Conservation (phyloP, 2,113 vertebrate genomes). For the Solea senegalensis region DNA sequence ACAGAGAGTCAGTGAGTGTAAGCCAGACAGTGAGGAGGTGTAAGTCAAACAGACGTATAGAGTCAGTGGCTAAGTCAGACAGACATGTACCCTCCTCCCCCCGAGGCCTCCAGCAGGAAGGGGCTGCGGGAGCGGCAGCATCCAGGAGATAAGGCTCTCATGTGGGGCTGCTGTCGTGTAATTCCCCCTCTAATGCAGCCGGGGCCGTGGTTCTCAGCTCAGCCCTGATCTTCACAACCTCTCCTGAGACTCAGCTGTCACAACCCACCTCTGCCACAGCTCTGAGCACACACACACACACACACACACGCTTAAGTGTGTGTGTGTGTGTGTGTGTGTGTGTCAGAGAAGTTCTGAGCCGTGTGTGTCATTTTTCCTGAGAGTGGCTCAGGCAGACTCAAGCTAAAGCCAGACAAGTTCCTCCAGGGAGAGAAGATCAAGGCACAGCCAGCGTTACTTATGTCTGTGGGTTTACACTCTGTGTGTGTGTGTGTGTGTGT, state of each 20-base stretch:
- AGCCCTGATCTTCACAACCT: slow-evolving; percentile 79
- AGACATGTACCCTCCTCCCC: slow-evolving; percentile 59
- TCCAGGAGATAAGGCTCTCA: slow-evolving; percentile 81
- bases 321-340: slow-evolving; percentile 10
- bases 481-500: slow-evolving; percentile 28
- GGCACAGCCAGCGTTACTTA: slow-evolving; percentile 53
- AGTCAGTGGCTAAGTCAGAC: slow-evolving; percentile 51
- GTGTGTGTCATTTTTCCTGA: slow-evolving; percentile 60
- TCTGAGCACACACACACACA: slow-evolving; percentile 61
- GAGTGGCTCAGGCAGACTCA: slow-evolving; percentile 63
- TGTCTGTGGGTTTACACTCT: slow-evolving; percentile 51
- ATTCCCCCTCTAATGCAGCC: slow-evolving; percentile 80
- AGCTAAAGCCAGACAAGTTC: slow-evolving; percentile 66
- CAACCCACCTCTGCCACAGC: slow-evolving; percentile 68
- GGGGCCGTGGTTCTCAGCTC: slow-evolving; percentile 75
- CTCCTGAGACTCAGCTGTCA: slow-evolving; percentile 82
- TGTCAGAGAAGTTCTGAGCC: slow-evolving; percentile 49
- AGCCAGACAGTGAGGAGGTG: background rate
- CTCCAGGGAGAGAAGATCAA: slow-evolving; percentile 65
- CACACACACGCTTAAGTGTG: slow-evolving; percentile 53
- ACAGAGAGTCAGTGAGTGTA: slow-evolving; percentile 19
- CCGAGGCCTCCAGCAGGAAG: slow-evolving; percentile 41
- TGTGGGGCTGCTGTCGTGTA: slow-evolving; percentile 78
- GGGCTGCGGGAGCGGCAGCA: slow-evolving; percentile 65
- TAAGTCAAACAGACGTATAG: slow-evolving; percentile 44